Evolutionary conservation across 2,113 vertebrate species (phyloP).

Genomic region (Rhynchomys soricoides): DNA sequence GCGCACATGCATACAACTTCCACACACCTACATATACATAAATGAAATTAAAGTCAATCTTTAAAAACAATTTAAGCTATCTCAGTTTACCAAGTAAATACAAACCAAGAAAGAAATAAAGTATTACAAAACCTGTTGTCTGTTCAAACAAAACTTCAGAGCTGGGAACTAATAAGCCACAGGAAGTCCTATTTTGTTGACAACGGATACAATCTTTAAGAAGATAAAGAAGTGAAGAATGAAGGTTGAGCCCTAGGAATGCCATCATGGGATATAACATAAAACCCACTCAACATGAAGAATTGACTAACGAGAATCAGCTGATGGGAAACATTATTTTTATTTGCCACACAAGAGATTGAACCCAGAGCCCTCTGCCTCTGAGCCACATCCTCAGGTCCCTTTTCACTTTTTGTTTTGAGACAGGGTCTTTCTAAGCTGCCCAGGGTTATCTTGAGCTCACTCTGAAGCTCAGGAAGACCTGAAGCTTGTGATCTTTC

Average conservation of each 20-base stretch:
- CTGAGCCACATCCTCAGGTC: neutral
- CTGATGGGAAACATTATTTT: neutral
- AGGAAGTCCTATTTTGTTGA: neutral
- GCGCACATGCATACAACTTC: neutral
- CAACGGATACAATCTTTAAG: neutral
- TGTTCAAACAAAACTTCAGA: constrained; percentile 17
- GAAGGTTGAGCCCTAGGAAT: neutral
- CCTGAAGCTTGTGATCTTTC: neutral
- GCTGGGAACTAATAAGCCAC: neutral
- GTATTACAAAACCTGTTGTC: neutral
- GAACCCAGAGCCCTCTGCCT: no score
- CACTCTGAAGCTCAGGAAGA: neutral
- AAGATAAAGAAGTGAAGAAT: neutral
- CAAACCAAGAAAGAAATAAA: constrained; percentile 20
- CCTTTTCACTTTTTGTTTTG: neutral
- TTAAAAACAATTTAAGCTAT: neutral
- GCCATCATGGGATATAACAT: neutral
- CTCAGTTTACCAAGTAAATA: neutral
- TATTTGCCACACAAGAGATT: neutral
- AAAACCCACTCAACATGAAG: neutral
- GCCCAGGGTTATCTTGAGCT: neutral
- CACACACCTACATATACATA: neutral
- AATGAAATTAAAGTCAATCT: neutral
- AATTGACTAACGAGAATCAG: neutral
- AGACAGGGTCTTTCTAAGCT: no score